A percentile compares a stretch with the other conserved stretches of the same genome.
Evolutionary conservation across 2,797 vertebrate genomes (phyloP).

Genomic region (Threskiornis aethiopicus): DNA sequence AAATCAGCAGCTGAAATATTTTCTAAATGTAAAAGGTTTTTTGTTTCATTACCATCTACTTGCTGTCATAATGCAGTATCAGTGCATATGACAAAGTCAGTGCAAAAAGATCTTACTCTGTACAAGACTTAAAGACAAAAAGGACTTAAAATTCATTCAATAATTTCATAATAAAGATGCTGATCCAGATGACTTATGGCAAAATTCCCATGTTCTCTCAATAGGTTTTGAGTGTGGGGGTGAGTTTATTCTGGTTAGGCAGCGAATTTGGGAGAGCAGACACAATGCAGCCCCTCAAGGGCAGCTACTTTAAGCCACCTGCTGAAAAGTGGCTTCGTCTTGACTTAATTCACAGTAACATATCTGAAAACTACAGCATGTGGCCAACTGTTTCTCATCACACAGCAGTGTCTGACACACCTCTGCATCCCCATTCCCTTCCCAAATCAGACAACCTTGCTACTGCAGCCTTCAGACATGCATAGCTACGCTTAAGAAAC

Average conservation of each 20-base stretch:
- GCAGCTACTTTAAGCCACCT: background rate
- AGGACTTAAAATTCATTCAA: background rate
- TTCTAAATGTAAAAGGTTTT: background rate
- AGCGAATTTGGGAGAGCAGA: background rate
- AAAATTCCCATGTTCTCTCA: rapidly evolving
- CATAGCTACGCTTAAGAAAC: background rate
- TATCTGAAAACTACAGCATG: background rate
- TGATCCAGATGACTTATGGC: background rate
- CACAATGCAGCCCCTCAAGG: rapidly evolving
- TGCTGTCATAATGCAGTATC: background rate
- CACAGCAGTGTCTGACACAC: background rate
- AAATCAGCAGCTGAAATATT: background rate
- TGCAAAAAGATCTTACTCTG: background rate
- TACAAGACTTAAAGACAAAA: background rate
- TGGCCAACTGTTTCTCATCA: background rate
- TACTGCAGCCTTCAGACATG: background rate
- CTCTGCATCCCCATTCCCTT: background rate
- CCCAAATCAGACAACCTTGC: background rate
- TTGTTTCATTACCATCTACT: background rate
- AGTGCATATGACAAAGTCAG: background rate
- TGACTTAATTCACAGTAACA: background rate
- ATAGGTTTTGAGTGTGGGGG: background rate
- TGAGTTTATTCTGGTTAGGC: background rate
- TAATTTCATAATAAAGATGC: background rate
- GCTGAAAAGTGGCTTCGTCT: background rate